Base-by-base conservation (phyloP, 2,113 vertebrate species). In the Lophochroa leadbeateri region DNA sequence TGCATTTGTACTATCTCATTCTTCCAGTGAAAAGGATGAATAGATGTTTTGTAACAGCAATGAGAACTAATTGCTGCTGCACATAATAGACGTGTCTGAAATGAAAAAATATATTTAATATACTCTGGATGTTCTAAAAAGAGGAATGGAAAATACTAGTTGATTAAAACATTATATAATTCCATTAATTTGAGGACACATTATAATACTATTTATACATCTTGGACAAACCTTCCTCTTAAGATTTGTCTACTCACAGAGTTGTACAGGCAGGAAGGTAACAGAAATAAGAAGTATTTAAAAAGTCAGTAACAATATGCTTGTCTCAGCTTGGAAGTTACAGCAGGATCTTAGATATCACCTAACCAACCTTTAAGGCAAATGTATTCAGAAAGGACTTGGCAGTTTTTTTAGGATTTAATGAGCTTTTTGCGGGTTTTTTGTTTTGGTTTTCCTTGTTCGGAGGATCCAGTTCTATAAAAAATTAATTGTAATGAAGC, bases 291-390 rank as follows among this genome's bases (percentile, higher is more conserved):
- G 78, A 91, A 72, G 67, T 63, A 92, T 87, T 90, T 95, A 80
- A 74, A 57, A 94, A 93, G 75, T 86, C 67, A 88, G 4, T 71
- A 89, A 53, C 33, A 72, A 35, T 47, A 57, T 69, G 53, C 41
- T 68, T 94, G 37, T 74, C 58, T 95, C 53, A 77, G 29, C 61
- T 76, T 89, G 37, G 83, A 89, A 91, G 75, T 93, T 88, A 80
- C 4, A 90, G 90, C 65, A 89, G 65, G 49, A 85, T 72, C 75
- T 57, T 86, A 49, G 80, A 33, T 85, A 69, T 82, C 78, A 82
- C 58, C 53, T 85, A 91, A 58, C 33, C 35, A 90, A 63, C 20
- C 68, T 90, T 58, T 69, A 88, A 86, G 67, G 53, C n/a, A 93
- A 86, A 86, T 83, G 63, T 88, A 75, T 93, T 95, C 53, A 65